These are phyloP conservation scores for Peromyscus polionotus DNA, from an alignment of 2,113 vertebrate genomes.

Conservation along the genomic window DNA sequence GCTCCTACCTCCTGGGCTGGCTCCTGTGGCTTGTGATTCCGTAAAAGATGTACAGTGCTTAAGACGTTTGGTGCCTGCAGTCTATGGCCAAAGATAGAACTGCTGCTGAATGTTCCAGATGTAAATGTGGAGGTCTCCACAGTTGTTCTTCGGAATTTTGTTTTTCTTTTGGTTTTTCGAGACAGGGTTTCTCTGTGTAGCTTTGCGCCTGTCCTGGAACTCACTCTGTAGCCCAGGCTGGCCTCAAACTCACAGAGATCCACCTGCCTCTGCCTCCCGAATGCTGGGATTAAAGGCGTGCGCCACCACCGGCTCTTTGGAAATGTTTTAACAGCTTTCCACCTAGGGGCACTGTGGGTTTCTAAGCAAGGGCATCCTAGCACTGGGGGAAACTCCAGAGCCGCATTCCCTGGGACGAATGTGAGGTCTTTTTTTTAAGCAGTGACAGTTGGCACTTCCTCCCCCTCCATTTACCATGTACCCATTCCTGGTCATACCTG, in stretches of 20 bases:
- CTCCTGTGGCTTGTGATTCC: neutral
- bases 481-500: neutral
- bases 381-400: too few species aligned
- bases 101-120: neutral
- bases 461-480: accelerated
- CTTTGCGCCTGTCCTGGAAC: too few species aligned
- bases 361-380: neutral
- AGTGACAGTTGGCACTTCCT: neutral
- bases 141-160: neutral
- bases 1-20: neutral
- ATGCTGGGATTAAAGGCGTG: too few species aligned
- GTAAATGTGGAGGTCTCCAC: neutral
- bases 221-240: too few species aligned
- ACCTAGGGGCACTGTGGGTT: neutral
- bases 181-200: too few species aligned
- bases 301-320: too few species aligned
- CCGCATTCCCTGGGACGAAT: neutral
- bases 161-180: too few species aligned
- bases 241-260: too few species aligned
- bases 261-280: too few species aligned
- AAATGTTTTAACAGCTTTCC: neutral
- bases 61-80: neutral
- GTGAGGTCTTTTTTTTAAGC: neutral
- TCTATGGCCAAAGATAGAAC: neutral
- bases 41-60: neutral